Base-by-base conservation (phyloP, 2,797 vertebrate genomes). In the Sylvilagus floridanus region DNA sequence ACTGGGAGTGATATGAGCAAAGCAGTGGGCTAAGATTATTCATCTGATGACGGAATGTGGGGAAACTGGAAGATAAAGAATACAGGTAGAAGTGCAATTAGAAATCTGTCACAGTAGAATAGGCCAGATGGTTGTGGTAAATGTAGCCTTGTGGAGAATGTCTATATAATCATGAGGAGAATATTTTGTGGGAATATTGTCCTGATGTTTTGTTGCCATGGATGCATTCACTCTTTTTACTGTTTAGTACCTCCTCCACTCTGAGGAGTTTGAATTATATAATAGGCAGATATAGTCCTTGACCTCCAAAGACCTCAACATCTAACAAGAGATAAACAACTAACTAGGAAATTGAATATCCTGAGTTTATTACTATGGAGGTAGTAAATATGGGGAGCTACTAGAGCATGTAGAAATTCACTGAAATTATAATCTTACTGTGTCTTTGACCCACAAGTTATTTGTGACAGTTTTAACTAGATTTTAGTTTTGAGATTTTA, bases 71-170 rank as follows among this genome's bases (percentile, higher is more conserved):
- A 60, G 2, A 4, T 37, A 85, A 86, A 32, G 4, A 75, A 57
- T 5, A 4, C 26, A 63, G 30, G 66, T 71, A 84, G 76, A 91
- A 85, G 54, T 76, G 28, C 47, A 89, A 32, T 65, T 92, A 90
- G 73, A 85, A 94, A 83, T 54, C 32, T 77, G 16, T 88, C 69
- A 83, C 88, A 90, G 72, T 19, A 52, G 63, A 47, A 16, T 69
- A 90, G 85, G 60, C 60, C 88, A 96, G 83, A 95, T 96, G 95
- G 76, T 47, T 75, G n/a, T 35, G 42, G 72, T 91, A 87, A 89
- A 65, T 62, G 50, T 57, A 81, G 91, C 75, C 91, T 90, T 95
- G 24, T 91, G 68, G 84, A 86, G 60, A 95, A 92, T 62, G 50
- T 63, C 30, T 81, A 73, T 8, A 84, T 30, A 28, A 54, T 75